A percentile compares a stretch with the other conserved stretches of the same genome.
Conservation (phyloP, 2,113 vertebrate species). For the Chascanopsetta lugubris region DNA sequence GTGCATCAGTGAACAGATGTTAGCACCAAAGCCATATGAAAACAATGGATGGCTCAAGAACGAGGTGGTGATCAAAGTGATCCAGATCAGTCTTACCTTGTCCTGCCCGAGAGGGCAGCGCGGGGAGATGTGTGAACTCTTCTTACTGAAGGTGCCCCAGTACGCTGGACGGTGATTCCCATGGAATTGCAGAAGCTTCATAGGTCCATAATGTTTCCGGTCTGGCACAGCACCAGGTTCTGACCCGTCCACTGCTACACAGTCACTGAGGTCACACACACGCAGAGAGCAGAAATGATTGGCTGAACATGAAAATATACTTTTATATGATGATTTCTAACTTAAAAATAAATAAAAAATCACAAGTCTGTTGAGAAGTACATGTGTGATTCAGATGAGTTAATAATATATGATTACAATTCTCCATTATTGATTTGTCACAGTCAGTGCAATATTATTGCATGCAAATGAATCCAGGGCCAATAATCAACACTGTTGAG, state of each 20-base stretch:
- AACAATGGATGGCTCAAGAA: not conserved
- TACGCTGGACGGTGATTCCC: slow-evolving; percentile 95
- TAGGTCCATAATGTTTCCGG: slow-evolving; percentile 83
- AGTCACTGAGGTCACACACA: slow-evolving; percentile 71
- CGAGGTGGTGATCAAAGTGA: not conserved
- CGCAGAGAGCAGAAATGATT: not conserved
- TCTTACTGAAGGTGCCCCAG: slow-evolving; percentile 97
- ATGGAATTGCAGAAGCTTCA: slow-evolving; percentile 95
- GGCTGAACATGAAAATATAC: too few relatives aligned
- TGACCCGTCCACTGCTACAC: slow-evolving; percentile 78
- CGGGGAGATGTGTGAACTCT: slow-evolving; percentile 78
- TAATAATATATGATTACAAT: too few relatives aligned
- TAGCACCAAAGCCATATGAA: not conserved
- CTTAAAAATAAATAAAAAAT: too few relatives aligned
- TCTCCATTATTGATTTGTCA: not conserved
- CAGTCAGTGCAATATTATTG: not conserved
- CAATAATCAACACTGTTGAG: not conserved
- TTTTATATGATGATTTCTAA: too few relatives aligned
- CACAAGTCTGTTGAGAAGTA: too few relatives aligned
- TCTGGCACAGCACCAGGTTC: slow-evolving; percentile 80
- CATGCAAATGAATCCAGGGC: not conserved
- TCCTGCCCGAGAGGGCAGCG: slow-evolving; percentile 89
- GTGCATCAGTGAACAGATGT: not conserved
- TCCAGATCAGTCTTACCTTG: slow-evolving; percentile 73
- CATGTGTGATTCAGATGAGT: too few relatives aligned